Base-by-base conservation (phyloP, 1,140 invertebrate species). In the Teleogryllus occipitalis region DNA sequence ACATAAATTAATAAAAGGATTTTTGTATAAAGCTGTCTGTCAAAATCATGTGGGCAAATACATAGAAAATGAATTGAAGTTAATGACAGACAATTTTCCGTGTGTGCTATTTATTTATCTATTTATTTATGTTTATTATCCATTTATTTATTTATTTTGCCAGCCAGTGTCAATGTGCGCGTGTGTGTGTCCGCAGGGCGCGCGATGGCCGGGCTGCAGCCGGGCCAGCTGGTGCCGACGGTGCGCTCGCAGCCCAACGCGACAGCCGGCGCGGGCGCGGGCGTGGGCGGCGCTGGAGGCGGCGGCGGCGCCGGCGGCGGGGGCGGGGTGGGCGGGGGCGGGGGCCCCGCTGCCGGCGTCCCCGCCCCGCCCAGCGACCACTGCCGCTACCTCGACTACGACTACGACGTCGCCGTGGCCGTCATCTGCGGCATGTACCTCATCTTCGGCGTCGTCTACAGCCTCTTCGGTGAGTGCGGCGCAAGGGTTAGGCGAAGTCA, bases 361-460 rank as follows among this genome's bases (percentile, higher is more conserved):
- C 90, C 27, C 27, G 27, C 27, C 1, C 27, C 27, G 5, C 1
- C 27, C 27, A 39, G 27, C 27, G 27, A 39, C 27, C 27, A 39
- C 27, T 1, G 27, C n/a, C n/a, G n/a, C n/a, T n/a, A n/a, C n/a
- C n/a, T 39, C 73, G 87, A 88, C 82, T 87, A 87, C 75, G 84
- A 90, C 81, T 91, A 91, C 84, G 86, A 90, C 82, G 83, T 90
- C 27, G 86, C 87, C 8, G 86, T 87, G 8, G 87, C 89, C 39
- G 86, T 89, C 80, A 86, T 91, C 78, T 89, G 88, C 83, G 86
- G 86, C 73, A 86, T 90, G 83, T 89, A 89, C 84, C 88, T 91
- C 80, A 84, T 91, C 76, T 90, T 91, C 84, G 90, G 90, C 22
- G 86, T 91, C 75, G 85, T 92, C 65, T 91, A 91, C 83, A 90